phyloP scores from a whole-genome alignment of 1,140 invertebrate species.

The Caenorhabditis latens region DNA sequence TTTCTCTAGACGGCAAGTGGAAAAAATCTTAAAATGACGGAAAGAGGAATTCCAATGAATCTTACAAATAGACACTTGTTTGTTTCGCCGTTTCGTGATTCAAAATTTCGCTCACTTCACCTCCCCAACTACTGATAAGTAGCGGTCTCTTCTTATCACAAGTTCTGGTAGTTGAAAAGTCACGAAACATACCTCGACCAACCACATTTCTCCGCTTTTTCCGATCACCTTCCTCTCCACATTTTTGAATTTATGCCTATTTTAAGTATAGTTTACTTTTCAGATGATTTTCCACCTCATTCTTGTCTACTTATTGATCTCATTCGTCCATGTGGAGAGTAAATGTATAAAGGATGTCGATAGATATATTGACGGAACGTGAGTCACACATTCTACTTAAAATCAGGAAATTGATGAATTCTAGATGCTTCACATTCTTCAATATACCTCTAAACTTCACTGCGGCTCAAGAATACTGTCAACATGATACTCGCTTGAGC shows the following conservation, averaged over 20 bases:
- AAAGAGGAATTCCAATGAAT: no score
- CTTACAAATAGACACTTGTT: no score
- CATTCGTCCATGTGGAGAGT: neutral
- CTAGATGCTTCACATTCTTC: no score
- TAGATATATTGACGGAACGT: neutral
- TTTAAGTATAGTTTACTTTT: neutral
- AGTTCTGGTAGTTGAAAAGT: slow-evolving; percentile 1
- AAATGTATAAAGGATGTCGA: neutral
- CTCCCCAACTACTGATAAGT: no score
- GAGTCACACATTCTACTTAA: neutral
- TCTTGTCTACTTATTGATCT: neutral
- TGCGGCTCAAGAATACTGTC: no score
- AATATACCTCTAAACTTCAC: no score
- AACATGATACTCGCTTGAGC: no score
- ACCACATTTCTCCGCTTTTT: neutral
- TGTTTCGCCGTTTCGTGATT: no score
- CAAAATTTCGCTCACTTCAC: no score
- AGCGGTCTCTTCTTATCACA: neutral
- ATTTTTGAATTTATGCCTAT: neutral
- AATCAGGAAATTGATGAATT: no score
- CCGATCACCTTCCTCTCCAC: neutral
- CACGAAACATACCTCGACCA: neutral
- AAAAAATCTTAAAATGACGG: no score
- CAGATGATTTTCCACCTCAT: slow-evolving; percentile 14
- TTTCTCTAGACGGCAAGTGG: no score